Evolutionary conservation across 2,888 invertebrate genomes (phyloP).

Genomic region (Gryllus longicercus): DNA sequence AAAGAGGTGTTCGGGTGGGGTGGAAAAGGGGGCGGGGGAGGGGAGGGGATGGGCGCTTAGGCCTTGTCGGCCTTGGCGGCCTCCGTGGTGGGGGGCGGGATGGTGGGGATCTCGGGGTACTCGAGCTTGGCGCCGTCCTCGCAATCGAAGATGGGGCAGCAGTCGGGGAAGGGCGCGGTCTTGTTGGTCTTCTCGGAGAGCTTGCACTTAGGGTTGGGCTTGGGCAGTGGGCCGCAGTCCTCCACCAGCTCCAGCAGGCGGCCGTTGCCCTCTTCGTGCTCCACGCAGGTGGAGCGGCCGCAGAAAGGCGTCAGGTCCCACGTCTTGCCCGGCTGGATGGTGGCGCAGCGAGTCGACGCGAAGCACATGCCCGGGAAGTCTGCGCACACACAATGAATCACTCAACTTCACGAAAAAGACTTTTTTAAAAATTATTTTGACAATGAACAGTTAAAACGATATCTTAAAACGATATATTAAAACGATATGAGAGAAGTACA

Average conservation of each 20-base stretch:
- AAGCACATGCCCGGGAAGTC: slow-evolving; percentile 91
- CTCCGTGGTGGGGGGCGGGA: slow-evolving; percentile 47
- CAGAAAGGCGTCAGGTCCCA: slow-evolving; percentile 89
- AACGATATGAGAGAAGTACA: too few species aligned
- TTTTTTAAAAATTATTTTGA: too few species aligned
- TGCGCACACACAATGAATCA: slow-evolving; percentile 43
- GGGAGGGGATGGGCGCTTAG: not conserved
- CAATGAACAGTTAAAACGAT: too few species aligned
- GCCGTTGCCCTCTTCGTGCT: slow-evolving; percentile 70
- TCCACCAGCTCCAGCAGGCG: slow-evolving; percentile 79
- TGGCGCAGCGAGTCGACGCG: slow-evolving; percentile 84
- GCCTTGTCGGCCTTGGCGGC: slow-evolving; percentile 30
- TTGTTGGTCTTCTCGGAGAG: slow-evolving; percentile 83
- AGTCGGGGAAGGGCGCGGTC: slow-evolving; percentile 80
- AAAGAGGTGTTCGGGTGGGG: too few species aligned
- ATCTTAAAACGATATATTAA: too few species aligned
- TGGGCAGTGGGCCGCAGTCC: slow-evolving; percentile 84
- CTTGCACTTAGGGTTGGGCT: slow-evolving; percentile 84
- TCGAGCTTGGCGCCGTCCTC: slow-evolving; percentile 80
- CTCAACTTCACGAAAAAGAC: not conserved
- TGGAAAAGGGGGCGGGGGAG: too few species aligned
- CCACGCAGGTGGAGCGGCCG: slow-evolving; percentile 83
- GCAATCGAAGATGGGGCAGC: slow-evolving; percentile 82
- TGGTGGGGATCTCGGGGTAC: slow-evolving; percentile 73
- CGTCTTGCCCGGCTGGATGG: slow-evolving; percentile 77